phyloP scores from a whole-genome alignment of 2,888 invertebrate species.

The Hemithea aestivaria region DNA sequence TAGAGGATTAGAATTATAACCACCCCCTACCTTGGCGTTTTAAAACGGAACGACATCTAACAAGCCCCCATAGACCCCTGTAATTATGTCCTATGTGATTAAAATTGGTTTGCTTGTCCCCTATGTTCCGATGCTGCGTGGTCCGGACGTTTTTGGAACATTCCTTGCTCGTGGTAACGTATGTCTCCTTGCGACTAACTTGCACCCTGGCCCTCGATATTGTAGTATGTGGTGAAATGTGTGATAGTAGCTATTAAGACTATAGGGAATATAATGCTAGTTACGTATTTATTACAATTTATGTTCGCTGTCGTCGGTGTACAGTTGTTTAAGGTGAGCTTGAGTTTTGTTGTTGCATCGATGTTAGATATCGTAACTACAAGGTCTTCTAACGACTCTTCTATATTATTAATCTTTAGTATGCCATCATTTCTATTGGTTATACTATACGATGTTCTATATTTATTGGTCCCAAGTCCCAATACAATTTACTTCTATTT shows the following conservation, averaged over 20 bases:
- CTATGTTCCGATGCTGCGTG: conserved; percentile 69
- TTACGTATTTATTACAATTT: conserved; percentile 99
- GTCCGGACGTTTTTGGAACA: conserved; percentile 47
- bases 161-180: conserved; percentile 61
- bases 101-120: conserved; percentile 72
- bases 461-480: too few relatives aligned
- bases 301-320: conserved; percentile 99
- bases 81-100: conserved; percentile 49
- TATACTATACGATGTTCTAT: too few relatives aligned
- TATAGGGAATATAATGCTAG: conserved; percentile 99
- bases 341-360: conserved; percentile 11
- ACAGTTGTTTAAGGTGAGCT: conserved; percentile 98
- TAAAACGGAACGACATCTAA: conserved; percentile 41
- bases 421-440: too few relatives aligned
- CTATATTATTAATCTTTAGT: too few relatives aligned
- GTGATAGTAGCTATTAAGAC: conserved; percentile 99
- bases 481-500: too few relatives aligned
- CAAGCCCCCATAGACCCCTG: conserved; percentile 33
- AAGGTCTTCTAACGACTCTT: conserved; percentile 1
- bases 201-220: conserved; percentile 38
- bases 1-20: conserved; percentile 36
- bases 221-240: conserved; percentile 99
- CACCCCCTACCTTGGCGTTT: conserved; percentile 76
- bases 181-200: conserved; percentile 57
- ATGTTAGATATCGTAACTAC: conserved; percentile 9